Evolutionary conservation across 2,113 vertebrate species (phyloP).

Genomic region (Promerops cafer): DNA sequence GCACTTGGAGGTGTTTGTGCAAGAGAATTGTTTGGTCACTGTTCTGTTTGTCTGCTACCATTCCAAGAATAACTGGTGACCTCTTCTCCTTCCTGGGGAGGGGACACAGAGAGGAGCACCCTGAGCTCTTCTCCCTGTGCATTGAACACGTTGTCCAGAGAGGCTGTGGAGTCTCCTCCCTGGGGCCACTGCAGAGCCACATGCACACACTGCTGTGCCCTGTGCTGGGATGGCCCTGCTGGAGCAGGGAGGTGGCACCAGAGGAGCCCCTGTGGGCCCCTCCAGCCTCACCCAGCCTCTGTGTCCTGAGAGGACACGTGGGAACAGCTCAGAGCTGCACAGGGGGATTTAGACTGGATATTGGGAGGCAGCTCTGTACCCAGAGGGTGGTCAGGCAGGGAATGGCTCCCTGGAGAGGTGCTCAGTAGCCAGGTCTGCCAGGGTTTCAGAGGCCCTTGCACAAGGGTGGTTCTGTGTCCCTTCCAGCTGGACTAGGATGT

Average conservation of each 20-base stretch:
- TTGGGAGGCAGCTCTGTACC: neutral
- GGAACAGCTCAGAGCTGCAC: neutral
- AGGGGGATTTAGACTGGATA: neutral
- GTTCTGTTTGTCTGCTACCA: neutral
- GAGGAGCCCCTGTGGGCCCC: neutral
- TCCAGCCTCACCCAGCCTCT: neutral
- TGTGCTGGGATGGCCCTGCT: neutral
- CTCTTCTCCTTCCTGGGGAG: neutral
- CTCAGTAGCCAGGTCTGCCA: neutral
- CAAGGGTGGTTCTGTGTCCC: neutral
- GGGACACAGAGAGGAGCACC: neutral
- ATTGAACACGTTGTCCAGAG: neutral
- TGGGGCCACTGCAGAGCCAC: neutral
- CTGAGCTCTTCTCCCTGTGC: neutral
- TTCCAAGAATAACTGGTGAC: neutral
- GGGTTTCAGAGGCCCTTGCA: neutral
- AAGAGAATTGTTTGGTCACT: neutral
- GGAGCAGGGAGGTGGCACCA: neutral
- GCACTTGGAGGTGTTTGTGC: neutral
- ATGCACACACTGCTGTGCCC: neutral
- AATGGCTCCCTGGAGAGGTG: too few relatives aligned
- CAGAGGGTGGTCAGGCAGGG: neutral
- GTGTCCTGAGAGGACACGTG: rapidly evolving
- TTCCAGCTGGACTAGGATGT: neutral
- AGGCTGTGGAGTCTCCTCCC: neutral